Evolutionary conservation across 2,113 vertebrate genomes (phyloP).

Genomic region (Crotalus viridis): DNA sequence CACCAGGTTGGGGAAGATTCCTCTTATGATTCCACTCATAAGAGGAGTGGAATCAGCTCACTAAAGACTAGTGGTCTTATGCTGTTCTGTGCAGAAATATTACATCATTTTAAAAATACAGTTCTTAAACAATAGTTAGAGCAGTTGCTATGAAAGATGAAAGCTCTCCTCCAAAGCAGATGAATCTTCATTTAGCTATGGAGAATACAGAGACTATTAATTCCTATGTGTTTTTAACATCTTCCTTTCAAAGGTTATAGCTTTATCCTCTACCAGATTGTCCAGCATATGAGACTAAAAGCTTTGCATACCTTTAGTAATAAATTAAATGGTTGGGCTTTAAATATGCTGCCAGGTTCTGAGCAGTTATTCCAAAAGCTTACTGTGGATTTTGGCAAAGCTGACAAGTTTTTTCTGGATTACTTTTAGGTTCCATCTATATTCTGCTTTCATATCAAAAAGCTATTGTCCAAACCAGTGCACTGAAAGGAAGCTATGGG

Average conservation of each 20-base stretch:
- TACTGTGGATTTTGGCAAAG: neutral
- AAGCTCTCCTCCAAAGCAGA: neutral
- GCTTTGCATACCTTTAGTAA: neutral
- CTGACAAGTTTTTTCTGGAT: neutral
- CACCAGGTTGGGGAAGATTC: neutral
- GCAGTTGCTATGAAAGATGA: neutral
- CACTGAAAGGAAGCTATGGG: constrained; percentile 45
- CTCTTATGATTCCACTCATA: neutral
- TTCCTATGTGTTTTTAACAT: neutral
- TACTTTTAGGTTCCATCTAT: neutral
- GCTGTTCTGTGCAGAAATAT: neutral
- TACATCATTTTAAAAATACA: neutral
- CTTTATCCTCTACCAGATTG: neutral
- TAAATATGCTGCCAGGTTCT: neutral
- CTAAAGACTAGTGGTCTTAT: neutral
- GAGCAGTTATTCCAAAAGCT: neutral
- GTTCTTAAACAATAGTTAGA: neutral
- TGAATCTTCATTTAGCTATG: neutral
- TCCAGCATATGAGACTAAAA: neutral
- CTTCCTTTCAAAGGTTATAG: neutral
- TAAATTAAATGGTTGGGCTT: neutral
- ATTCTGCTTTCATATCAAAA: neutral
- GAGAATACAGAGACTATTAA: neutral
- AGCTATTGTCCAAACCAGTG: constrained; percentile 26
- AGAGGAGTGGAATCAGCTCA: neutral